These are phyloP conservation scores for Cerastoderma edule DNA, from an alignment of 2,888 invertebrate species.

Conservation along the genomic window DNA sequence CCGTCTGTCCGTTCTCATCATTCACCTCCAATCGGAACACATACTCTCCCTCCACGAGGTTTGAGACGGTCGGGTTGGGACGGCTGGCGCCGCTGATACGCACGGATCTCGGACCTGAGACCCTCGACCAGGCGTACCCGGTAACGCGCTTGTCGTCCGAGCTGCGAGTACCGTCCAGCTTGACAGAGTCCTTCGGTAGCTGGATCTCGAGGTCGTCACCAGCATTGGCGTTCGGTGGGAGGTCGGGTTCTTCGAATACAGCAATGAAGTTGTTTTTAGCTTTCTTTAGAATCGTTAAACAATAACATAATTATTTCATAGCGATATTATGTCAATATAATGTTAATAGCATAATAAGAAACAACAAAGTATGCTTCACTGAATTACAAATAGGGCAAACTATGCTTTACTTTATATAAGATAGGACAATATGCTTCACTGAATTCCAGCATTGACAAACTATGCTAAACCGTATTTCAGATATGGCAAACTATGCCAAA, in stretches of 20 bases:
- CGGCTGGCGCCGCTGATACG: not conserved
- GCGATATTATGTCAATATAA: too few species aligned
- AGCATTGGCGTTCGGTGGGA: conserved; percentile 46
- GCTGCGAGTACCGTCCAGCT: conserved; percentile 33
- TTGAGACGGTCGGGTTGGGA: not conserved
- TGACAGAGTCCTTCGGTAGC: conserved; percentile 38
- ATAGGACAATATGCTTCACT: too few species aligned
- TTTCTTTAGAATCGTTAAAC: too few species aligned
- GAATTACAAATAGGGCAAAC: too few species aligned
- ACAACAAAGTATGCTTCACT: too few species aligned
- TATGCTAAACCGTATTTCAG: too few species aligned
- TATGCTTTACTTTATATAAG: too few species aligned
- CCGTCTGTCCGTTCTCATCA: conserved; percentile 39
- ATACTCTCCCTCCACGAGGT: conserved; percentile 38
- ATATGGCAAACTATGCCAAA: too few species aligned
- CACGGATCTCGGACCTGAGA: conserved; percentile 1
- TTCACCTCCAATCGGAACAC: conserved; percentile 40
- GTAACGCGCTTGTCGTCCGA: conserved; percentile 38
- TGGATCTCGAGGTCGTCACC: conserved; percentile 36
- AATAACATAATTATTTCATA: too few species aligned
- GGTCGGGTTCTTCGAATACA: conserved; percentile 30
- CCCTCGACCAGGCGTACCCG: conserved; percentile 31
- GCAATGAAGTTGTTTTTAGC: too few species aligned
- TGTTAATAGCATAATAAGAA: too few species aligned
- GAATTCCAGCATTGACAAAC: too few species aligned